Evolutionary conservation across 2,888 invertebrate genomes (phyloP), one percentile per base, ranked within the genome.

Genomic region (Rhyacophila evoluta): DNA sequence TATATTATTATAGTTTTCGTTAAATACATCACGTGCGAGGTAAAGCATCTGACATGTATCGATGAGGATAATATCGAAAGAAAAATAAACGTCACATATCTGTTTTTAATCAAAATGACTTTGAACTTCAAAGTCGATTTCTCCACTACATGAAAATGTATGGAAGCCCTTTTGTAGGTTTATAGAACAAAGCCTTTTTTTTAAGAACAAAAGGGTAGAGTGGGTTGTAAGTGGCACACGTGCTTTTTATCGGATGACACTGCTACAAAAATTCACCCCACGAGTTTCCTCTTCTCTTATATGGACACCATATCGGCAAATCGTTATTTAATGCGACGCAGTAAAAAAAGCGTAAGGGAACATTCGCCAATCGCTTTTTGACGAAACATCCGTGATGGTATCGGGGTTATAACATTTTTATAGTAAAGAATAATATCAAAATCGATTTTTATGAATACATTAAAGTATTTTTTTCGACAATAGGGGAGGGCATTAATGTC

Each of bases 241-340:
- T 55, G 55, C 55, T 55, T 55, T 55, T 55, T 55, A 55, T 55
- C 55, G 55, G 55, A 55, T 55, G 55, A 55, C 55, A 55, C 55
- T 55, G 55, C 55, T 55, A 55, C 19, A 55, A 55, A 55, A 55
- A 55, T 55, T 55, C 55, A 55, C 25, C 55, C 55, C 25, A 55
- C 55, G 25, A 55, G 1, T 25, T 55, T 55, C 19, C 25, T 8
- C 8, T 2, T 12, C 2, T 19, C 55, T 55, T 25, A 25, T 25
- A 55, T 55, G 25, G 25, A 25, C 55, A 55, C 19, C 55, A 55
- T 55, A 55, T 55, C 55, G 55, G 55, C 55, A 55, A 55, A 55
- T 55, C 55, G 55, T 55, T 55, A 55, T 55, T 55, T 55, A 55
- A 55, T 55, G 55, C 55, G n/a, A 19, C 10, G 10, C 19, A 5